Percentiles rank a stretch among this genome's conserved stretches.
Evolutionary conservation across 2,888 invertebrate genomes (phyloP).

Genomic region (Drosophila pseudotakahashii): DNA sequence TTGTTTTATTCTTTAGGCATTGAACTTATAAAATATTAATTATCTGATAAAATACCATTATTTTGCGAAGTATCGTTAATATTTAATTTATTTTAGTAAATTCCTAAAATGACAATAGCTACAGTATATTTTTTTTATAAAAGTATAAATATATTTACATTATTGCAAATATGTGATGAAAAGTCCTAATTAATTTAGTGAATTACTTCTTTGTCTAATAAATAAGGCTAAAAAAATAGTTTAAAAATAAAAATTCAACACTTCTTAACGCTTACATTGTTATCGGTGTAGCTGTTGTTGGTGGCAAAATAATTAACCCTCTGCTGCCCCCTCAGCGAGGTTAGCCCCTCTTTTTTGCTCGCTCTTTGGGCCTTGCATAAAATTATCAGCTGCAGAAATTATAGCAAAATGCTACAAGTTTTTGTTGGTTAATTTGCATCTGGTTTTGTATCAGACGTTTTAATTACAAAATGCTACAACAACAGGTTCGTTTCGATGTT

Average conservation of each 20-base stretch:
- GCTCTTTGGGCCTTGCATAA: slow-evolving; percentile 50
- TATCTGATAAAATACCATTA: no score
- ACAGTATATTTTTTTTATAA: no score
- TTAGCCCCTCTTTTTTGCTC: slow-evolving; percentile 32
- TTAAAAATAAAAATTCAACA: not conserved
- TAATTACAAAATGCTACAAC: slow-evolving; percentile 45
- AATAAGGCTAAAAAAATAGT: no score
- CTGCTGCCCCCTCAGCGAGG: slow-evolving; percentile 28
- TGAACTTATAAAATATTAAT: not conserved
- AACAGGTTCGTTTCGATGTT: slow-evolving; percentile 45
- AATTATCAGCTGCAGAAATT: slow-evolving; percentile 57
- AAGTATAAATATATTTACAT: no score
- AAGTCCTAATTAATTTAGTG: no score
- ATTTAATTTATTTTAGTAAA: no score
- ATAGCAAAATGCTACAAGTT: slow-evolving; percentile 53
- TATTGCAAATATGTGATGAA: no score
- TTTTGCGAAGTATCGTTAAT: no score
- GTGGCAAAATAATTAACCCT: slow-evolving; percentile 21
- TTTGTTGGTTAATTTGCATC: slow-evolving; percentile 46
- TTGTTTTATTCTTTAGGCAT: not conserved
- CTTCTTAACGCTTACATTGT: slow-evolving; percentile 3
- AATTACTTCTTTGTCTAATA: no score
- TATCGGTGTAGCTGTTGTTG: slow-evolving; percentile 1
- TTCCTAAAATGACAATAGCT: no score
- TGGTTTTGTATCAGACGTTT: slow-evolving; percentile 42